A percentile compares a stretch with the other conserved stretches of the same genome.
These are phyloP conservation scores for Tyrannus savana DNA, from an alignment of 2,113 vertebrate species.

Conservation along the genomic window DNA sequence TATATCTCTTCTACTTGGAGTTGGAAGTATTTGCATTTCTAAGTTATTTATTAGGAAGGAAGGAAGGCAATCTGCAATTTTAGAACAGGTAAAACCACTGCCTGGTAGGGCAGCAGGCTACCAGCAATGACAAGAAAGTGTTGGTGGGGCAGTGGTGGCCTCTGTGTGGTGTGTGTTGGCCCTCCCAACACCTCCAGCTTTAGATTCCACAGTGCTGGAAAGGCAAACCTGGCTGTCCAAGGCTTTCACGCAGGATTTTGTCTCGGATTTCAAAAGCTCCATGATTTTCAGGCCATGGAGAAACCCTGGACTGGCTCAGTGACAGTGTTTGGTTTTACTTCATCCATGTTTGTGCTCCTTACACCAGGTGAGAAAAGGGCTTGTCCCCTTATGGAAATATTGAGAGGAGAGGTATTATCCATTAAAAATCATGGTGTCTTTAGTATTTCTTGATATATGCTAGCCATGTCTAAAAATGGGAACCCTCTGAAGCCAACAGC, in stretches of 20 bases:
- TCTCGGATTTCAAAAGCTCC: background rate
- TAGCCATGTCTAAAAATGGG: background rate
- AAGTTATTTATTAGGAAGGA: background rate
- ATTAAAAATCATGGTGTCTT: background rate
- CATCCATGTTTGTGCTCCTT: background rate
- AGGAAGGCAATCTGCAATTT: background rate
- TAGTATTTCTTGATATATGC: background rate
- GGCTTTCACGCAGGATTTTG: background rate
- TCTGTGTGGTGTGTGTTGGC: accelerated
- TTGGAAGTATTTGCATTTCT: background rate
- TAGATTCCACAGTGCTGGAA: background rate
- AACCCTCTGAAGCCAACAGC: background rate
- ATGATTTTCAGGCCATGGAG: background rate
- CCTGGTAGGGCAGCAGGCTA: background rate
- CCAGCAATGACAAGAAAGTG: background rate
- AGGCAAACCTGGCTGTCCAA: background rate
- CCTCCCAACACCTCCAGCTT: background rate
- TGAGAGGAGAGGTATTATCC: background rate
- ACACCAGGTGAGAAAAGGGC: accelerated
- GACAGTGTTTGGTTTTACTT: background rate
- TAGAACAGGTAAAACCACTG: background rate
- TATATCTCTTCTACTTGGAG: background rate
- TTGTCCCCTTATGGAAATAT: background rate
- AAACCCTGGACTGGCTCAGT: background rate
- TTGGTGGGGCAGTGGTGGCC: background rate